A percentile compares a stretch with the other conserved stretches of the same genome.
Conservation (phyloP, 30 jellyfish, hydroid and myxozoan species). For the Turritopsis rubra region DNA sequence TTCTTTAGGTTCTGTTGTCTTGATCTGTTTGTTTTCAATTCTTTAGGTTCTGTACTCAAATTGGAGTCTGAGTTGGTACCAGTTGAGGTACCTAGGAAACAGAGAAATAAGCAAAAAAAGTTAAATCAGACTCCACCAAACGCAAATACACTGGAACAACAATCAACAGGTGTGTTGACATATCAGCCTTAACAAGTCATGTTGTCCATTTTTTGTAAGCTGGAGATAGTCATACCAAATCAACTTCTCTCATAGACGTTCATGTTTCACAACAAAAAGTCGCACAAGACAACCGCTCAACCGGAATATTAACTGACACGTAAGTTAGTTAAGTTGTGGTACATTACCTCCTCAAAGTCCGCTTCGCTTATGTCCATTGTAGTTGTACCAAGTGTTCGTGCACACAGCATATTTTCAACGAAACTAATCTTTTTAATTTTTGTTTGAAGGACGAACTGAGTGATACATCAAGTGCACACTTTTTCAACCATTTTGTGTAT, state of each 20-base stretch:
- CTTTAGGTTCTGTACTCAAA: conserved; percentile 1
- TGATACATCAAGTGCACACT: too few species aligned
- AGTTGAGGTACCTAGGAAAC: neutral
- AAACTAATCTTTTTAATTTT: too few species aligned
- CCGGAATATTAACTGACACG: neutral
- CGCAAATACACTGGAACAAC: neutral
- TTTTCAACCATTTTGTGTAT: too few species aligned
- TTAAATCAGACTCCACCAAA: neutral
- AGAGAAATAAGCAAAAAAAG: neutral
- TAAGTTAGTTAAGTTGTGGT: neutral
- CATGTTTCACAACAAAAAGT: neutral
- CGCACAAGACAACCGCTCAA: neutral
- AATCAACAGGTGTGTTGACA: neutral
- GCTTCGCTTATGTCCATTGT: too few species aligned
- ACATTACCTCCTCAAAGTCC: neutral
- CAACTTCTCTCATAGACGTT: neutral
- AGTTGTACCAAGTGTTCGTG: too few species aligned
- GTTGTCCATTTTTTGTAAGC: neutral
- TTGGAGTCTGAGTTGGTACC: conserved; percentile 9
- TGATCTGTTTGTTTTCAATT: neutral
- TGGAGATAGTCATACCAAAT: too few species aligned
- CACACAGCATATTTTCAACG: too few species aligned
- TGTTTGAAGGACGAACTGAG: too few species aligned
- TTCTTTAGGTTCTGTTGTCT: neutral
- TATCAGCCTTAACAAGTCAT: neutral